phyloP scores from a whole-genome alignment of 2,797 vertebrate genomes.

The Gouania willdenowi region DNA sequence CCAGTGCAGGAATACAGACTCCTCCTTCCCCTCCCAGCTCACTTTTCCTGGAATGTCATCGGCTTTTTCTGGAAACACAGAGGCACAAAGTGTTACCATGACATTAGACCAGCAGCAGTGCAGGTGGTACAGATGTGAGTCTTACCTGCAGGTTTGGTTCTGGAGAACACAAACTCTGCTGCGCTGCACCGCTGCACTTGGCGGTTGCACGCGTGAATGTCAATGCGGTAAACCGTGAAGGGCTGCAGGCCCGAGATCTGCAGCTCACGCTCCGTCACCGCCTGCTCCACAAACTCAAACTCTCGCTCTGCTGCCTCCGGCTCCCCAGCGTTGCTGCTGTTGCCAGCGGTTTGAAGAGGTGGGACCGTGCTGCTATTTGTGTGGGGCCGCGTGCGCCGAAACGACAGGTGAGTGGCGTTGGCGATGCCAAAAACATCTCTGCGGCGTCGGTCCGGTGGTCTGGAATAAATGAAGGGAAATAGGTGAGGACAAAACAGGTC shows the following conservation, averaged over 20 bases:
- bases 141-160: slow-evolving; percentile 95
- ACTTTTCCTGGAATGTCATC: slow-evolving; percentile 92
- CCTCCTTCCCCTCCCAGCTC: slow-evolving; percentile 80
- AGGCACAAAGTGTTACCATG: slow-evolving; percentile 5
- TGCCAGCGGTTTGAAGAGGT: slow-evolving; percentile 41
- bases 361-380: slow-evolving; percentile 66
- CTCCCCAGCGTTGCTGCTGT: slow-evolving; percentile 79
- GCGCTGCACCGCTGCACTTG: slow-evolving; percentile 90
- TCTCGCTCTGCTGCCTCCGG: slow-evolving; percentile 76
- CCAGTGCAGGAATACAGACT: slow-evolving; percentile 87
- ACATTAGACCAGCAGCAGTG: not conserved
- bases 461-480: slow-evolving; percentile 24
- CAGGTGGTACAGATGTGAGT: not conserved
- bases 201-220: slow-evolving; percentile 95
- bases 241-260: slow-evolving; percentile 87
- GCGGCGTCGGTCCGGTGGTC: slow-evolving; percentile 83
- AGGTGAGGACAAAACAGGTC: not conserved
- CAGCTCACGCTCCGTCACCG: slow-evolving; percentile 78
- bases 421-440: slow-evolving; percentile 83
- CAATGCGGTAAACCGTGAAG: slow-evolving; percentile 96
- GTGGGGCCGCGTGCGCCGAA: slow-evolving; percentile 65
- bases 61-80: slow-evolving; percentile 80
- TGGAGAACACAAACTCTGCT: slow-evolving; percentile 91
- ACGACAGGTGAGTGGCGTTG: slow-evolving; percentile 75
- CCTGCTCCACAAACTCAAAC: slow-evolving; percentile 84